Conservation (phyloP, 2,113 vertebrate species). For the Pteruthius melanotis region DNA sequence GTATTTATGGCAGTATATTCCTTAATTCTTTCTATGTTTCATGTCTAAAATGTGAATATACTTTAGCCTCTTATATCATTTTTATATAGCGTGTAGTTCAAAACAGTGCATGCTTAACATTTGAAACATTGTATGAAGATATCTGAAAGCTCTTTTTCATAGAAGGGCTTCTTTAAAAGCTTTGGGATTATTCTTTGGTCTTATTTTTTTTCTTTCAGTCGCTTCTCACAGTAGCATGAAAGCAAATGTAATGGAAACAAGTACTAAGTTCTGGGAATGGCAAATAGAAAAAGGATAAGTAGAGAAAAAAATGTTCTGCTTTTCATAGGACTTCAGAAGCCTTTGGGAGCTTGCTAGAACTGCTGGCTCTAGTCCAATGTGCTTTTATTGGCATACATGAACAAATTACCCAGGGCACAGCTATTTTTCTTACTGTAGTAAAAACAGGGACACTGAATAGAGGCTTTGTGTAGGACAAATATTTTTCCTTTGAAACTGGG, state of each 20-base stretch:
- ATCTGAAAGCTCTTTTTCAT: not conserved
- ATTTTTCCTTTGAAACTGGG: slow-evolving; percentile 34
- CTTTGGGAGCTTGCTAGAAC: slow-evolving; percentile 24
- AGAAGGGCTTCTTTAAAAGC: not conserved
- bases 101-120: not conserved
- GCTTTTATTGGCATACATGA: slow-evolving; percentile 54
- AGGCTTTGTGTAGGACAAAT: slow-evolving; percentile 48
- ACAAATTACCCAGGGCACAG: slow-evolving; percentile 46
- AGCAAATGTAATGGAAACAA: not conserved
- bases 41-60: not conserved
- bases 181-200: not conserved
- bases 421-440: slow-evolving; percentile 56
- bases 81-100: not conserved
- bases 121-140: not conserved
- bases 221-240: not conserved
- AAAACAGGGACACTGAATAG: slow-evolving; percentile 55
- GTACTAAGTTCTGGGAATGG: not conserved
- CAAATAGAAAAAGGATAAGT: not conserved
- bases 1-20: not conserved
- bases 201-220: not conserved
- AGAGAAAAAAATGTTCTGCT: not conserved
- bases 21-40: not conserved
- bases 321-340: slow-evolving; percentile 12
- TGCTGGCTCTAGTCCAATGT: slow-evolving; percentile 36
- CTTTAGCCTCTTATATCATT: not conserved